Percentiles rank a stretch among this genome's conserved stretches.
Evolutionary conservation across 2,888 invertebrate species (phyloP).

Genomic region (Exephanes ischioxanthus): DNA sequence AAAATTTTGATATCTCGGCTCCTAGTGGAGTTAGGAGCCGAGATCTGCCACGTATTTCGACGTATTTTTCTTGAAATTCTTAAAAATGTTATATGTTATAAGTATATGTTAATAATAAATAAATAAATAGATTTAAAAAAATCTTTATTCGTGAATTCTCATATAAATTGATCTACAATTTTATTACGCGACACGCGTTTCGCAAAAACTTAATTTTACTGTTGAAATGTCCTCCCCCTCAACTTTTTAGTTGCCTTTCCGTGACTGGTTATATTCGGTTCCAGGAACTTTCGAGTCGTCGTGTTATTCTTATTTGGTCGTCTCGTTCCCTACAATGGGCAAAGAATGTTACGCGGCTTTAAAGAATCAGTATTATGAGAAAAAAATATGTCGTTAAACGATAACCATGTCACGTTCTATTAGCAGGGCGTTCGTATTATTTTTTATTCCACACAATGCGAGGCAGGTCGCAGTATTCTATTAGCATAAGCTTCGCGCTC

Average conservation of each 20-base stretch:
- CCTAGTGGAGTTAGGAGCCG: too few relatives aligned
- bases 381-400: conserved; percentile 17
- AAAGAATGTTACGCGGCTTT: not conserved
- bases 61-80: too few relatives aligned
- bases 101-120: too few relatives aligned
- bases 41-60: too few relatives aligned
- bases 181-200: not conserved
- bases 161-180: not conserved
- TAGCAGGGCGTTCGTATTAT: not conserved
- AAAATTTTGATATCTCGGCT: too few relatives aligned
- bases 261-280: not conserved
- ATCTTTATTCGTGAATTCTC: not conserved
- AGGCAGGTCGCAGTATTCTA: conserved; percentile 17
- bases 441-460: conserved; percentile 12
- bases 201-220: not conserved
- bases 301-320: not conserved
- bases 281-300: not conserved
- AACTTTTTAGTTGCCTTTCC: not conserved
- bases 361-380: not conserved
- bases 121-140: too few relatives aligned
- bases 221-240: not conserved
- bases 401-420: conserved; percentile 30
- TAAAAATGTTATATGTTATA: too few relatives aligned
- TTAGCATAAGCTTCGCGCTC: conserved; percentile 40
- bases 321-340: not conserved